Evolutionary conservation across 2,113 vertebrate species (phyloP).

Genomic region (Cettia cetti): DNA sequence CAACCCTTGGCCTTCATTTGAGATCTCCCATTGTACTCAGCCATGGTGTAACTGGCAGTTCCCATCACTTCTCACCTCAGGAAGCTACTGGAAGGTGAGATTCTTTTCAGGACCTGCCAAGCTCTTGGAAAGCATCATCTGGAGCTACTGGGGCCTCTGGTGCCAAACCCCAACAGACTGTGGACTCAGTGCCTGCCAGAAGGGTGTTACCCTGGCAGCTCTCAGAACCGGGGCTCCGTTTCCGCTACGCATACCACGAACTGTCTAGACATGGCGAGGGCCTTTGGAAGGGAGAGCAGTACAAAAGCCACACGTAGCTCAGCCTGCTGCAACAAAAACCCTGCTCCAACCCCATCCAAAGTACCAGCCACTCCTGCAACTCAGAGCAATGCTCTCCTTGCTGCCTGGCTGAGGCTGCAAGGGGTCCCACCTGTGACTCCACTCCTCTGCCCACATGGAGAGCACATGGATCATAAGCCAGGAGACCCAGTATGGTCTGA

Average conservation of each 20-base stretch:
- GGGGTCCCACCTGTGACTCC: not conserved
- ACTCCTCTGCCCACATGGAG: not conserved
- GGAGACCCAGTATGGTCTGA: not conserved
- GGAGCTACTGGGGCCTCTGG: slow-evolving; percentile 20
- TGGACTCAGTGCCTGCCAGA: slow-evolving; percentile 42
- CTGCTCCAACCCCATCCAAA: not conserved
- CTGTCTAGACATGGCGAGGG: slow-evolving; percentile 51
- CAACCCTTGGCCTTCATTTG: not conserved
- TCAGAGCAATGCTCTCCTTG: not conserved
- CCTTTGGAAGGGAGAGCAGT: slow-evolving; percentile 36
- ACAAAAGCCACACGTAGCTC: slow-evolving; percentile 40
- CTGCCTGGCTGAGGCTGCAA: not conserved
- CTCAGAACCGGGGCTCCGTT: not conserved
- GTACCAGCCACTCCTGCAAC: not conserved
- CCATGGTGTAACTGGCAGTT: not conserved
- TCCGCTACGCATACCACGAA: not conserved
- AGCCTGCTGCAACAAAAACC: not conserved
- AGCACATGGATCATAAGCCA: fast-evolving
- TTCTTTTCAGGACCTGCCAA: slow-evolving; percentile 47
- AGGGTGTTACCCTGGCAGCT: slow-evolving; percentile 59
- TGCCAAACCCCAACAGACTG: slow-evolving; percentile 38
- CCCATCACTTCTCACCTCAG: not conserved
- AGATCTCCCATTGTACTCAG: not conserved
- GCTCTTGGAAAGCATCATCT: slow-evolving; percentile 45
- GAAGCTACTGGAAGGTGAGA: slow-evolving; percentile 60